Evolutionary conservation across 1,140 invertebrate genomes (phyloP).

Genomic region (Nephila pilipes): DNA sequence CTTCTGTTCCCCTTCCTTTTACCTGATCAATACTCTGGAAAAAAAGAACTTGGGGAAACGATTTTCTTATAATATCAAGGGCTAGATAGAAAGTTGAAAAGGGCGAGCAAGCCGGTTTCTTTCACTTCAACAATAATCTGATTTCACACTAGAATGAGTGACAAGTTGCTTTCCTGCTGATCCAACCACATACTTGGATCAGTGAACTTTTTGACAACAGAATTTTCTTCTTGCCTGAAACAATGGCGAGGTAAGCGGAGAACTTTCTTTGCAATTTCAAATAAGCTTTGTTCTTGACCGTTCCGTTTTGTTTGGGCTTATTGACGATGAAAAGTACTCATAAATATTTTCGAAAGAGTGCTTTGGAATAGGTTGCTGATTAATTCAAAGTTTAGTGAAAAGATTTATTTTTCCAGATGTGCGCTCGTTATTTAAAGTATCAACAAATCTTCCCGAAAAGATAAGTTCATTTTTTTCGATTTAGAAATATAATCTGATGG

Average conservation of each 20-base stretch:
- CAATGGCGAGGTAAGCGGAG: slow-evolving; percentile 2
- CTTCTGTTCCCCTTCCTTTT: background rate
- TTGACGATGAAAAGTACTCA: background rate
- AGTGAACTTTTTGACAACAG: background rate
- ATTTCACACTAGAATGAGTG: slow-evolving; percentile 40
- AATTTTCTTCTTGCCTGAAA: background rate
- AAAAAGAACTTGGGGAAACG: background rate
- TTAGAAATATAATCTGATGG: too few relatives aligned
- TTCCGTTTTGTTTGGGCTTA: background rate
- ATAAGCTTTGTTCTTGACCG: background rate
- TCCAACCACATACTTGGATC: slow-evolving; percentile 35
- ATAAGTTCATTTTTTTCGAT: too few relatives aligned
- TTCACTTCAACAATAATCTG: background rate
- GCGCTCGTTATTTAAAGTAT: too few relatives aligned
- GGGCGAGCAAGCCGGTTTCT: background rate
- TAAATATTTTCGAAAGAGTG: background rate
- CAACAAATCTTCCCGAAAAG: too few relatives aligned
- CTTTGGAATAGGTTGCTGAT: background rate
- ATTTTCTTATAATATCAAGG: slow-evolving; percentile 27
- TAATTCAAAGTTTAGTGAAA: too few relatives aligned
- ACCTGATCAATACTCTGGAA: slow-evolving; percentile 35
- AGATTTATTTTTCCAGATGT: too few relatives aligned
- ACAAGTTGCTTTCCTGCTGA: slow-evolving; percentile 46
- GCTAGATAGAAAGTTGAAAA: slow-evolving; percentile 53
- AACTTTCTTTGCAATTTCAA: background rate